Evolutionary conservation across 2,113 vertebrate genomes (phyloP).

Genomic region (Poicephalus meyeri): DNA sequence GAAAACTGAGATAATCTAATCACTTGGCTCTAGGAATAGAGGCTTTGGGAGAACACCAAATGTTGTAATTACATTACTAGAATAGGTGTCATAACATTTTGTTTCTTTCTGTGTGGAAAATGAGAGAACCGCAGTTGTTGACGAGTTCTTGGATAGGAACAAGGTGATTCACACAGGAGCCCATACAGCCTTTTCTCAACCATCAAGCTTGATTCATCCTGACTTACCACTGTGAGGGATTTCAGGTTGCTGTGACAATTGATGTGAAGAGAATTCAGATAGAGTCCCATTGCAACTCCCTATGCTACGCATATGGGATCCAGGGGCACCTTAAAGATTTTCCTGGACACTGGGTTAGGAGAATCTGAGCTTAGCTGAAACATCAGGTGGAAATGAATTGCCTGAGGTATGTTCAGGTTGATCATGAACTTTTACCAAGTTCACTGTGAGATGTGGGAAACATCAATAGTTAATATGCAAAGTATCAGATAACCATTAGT

Average conservation of each 20-base stretch:
- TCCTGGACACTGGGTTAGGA: neutral
- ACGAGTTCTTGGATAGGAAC: conserved; percentile 25
- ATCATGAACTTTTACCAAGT: neutral
- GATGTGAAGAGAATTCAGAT: neutral
- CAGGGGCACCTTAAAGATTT: neutral
- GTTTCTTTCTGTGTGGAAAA: conserved; percentile 25
- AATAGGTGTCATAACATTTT: conserved; percentile 59
- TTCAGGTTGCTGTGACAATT: conserved; percentile 12
- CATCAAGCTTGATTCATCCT: neutral
- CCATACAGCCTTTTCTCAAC: neutral
- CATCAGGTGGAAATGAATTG: neutral
- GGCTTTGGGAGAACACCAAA: conserved; percentile 35
- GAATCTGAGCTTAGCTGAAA: neutral
- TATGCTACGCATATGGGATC: neutral
- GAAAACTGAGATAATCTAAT: conserved; percentile 54
- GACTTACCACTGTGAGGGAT: neutral
- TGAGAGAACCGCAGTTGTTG: conserved; percentile 10
- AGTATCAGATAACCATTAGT: neutral
- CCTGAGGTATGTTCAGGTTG: neutral
- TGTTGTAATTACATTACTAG: conserved; percentile 46
- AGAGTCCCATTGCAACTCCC: neutral
- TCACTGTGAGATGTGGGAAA: neutral
- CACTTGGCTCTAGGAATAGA: conserved; percentile 34
- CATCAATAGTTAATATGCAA: neutral
- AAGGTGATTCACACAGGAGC: conserved; percentile 27